Conservation (phyloP, 2,797 vertebrate genomes). For the Enteromius viviparus region DNA sequence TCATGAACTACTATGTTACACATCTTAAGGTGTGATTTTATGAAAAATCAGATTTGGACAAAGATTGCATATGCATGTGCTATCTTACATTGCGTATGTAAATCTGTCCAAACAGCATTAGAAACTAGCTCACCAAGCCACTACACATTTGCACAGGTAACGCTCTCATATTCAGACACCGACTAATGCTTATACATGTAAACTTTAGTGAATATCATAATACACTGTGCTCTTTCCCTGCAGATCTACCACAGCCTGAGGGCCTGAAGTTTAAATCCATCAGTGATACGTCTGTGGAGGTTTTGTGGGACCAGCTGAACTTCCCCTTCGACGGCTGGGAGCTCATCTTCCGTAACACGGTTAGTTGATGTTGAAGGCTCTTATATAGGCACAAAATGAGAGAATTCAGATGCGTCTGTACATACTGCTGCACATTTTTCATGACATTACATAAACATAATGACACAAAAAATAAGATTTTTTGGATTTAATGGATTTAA, state of each 20-base stretch:
- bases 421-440: background rate
- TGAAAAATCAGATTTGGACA: background rate
- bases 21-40: background rate
- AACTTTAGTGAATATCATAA: background rate
- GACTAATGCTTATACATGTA: background rate
- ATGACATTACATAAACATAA: background rate
- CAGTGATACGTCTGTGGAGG: slow-evolving; percentile 89
- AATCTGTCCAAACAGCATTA: background rate
- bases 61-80: background rate
- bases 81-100: background rate
- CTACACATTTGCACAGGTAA: too few species aligned
- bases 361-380: slow-evolving; percentile 66
- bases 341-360: slow-evolving; percentile 89
- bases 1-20: too few species aligned
- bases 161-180: background rate
- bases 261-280: slow-evolving; percentile 92
- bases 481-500: background rate
- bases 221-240: background rate
- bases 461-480: background rate
- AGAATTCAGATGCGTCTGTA: background rate
- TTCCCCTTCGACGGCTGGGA: slow-evolving; percentile 91
- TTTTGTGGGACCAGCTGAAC: slow-evolving; percentile 92
- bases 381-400: background rate
- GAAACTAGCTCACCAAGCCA: background rate
- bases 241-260: slow-evolving; percentile 90